Conservation (phyloP, 2,888 invertebrate genomes). For the Sinohyriopsis cumingii region DNA sequence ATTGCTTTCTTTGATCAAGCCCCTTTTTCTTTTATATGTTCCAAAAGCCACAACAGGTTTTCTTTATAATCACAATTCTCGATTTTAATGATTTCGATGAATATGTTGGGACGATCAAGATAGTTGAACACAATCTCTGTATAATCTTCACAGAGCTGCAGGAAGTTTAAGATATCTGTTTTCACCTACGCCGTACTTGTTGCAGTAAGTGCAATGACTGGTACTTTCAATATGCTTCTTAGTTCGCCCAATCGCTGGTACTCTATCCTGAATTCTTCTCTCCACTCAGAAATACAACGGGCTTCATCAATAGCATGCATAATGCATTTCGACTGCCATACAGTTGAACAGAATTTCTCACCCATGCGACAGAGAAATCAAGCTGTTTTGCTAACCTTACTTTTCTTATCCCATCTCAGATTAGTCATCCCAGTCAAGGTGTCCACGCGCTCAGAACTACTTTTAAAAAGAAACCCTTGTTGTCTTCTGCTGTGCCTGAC, state of each 20-base stretch:
- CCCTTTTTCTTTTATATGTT: conserved; percentile 17
- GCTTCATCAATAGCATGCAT: conserved; percentile 30
- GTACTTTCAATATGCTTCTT: conserved; percentile 18
- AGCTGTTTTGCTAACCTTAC: too few species aligned
- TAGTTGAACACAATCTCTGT: conserved; percentile 17
- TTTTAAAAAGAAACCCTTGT: too few species aligned
- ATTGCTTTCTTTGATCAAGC: conserved; percentile 18
- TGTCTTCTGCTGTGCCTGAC: too few species aligned
- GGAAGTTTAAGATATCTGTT: conserved; percentile 17
- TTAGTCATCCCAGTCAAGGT: too few species aligned
- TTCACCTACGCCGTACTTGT: conserved; percentile 21
- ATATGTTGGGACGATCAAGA: conserved; percentile 19
- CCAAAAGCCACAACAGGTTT: conserved; percentile 11
- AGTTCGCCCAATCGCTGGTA: conserved; percentile 19
- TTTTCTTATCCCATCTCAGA: too few species aligned
- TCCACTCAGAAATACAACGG: conserved; percentile 40
- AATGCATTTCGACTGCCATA: conserved; percentile 19
- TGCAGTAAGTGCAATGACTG: conserved; percentile 23
- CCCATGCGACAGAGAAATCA: too few species aligned
- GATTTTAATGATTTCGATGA: conserved; percentile 16
- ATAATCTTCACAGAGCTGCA: conserved; percentile 12
- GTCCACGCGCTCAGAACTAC: too few species aligned
- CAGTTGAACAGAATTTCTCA: conserved; percentile 18
- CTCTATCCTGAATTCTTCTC: conserved; percentile 26
- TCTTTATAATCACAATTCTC: conserved; percentile 3